These are phyloP conservation scores for Tetramorium simillimum DNA, from an alignment of 1,140 invertebrate genomes.

Conservation along the genomic window DNA sequence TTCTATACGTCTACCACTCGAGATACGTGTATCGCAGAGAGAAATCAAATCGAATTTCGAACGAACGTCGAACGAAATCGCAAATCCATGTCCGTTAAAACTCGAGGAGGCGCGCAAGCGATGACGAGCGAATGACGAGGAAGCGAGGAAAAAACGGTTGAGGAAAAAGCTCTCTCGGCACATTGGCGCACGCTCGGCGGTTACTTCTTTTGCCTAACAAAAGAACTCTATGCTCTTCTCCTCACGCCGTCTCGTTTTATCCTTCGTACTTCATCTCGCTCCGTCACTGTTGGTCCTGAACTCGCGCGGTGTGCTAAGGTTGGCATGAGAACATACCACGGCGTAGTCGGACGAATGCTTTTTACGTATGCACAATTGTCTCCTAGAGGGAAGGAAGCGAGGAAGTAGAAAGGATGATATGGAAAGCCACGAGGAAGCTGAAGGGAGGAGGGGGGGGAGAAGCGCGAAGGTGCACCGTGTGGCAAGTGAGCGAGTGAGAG, in stretches of 20 bases:
- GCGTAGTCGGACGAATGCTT: constrained; percentile 65
- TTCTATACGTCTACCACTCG: not conserved
- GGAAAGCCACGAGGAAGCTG: constrained; percentile 51
- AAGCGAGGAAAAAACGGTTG: constrained; percentile 75
- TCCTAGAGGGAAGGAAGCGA: constrained; percentile 55
- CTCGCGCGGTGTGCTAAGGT: constrained; percentile 42
- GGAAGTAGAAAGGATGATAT: constrained; percentile 47
- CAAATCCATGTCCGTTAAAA: constrained; percentile 57
- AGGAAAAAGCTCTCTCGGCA: constrained; percentile 63
- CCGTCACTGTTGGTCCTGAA: constrained; percentile 59
- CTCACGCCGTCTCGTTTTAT: constrained; percentile 28
- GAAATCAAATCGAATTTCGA: constrained; percentile 16
- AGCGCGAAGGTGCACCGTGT: constrained; percentile 28
- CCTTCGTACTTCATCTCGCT: not conserved
- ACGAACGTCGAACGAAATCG: not conserved
- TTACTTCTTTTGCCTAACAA: constrained; percentile 80
- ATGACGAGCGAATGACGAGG: constrained; percentile 57
- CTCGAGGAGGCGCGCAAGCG: not conserved
- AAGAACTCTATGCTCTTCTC: constrained; percentile 61
- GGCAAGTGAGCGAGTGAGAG: constrained; percentile 36
- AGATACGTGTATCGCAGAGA: not conserved
- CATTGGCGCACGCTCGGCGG: constrained; percentile 61
- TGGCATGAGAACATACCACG: constrained; percentile 56
- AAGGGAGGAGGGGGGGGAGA: not conserved
- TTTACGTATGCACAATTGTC: constrained; percentile 77